Conservation (phyloP, 2,888 invertebrate genomes). For the Drosophila anceps region DNA sequence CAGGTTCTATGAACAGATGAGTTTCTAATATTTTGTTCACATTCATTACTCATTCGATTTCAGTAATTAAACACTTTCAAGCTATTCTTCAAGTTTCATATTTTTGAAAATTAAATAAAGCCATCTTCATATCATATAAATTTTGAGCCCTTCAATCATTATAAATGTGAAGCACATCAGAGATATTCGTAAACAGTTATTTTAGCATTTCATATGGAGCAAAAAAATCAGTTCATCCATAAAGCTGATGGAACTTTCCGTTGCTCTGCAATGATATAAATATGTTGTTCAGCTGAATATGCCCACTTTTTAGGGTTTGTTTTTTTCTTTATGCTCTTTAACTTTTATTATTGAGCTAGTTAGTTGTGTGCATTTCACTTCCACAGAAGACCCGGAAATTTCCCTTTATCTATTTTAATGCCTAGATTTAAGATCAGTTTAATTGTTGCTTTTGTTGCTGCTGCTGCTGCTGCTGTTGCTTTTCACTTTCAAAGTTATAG, state of each 20-base stretch:
- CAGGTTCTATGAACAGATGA: not conserved
- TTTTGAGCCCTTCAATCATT: not conserved
- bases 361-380: conserved; percentile 58
- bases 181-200: conserved; percentile 33
- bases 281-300: conserved; percentile 30
- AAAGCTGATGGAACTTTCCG: conserved; percentile 41
- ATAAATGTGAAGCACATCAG: not conserved
- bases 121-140: not conserved
- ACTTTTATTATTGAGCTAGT: conserved; percentile 56
- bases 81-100: not conserved
- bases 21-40: not conserved
- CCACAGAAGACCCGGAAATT: conserved; percentile 53
- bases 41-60: not conserved
- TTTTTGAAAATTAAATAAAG: not conserved
- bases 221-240: conserved; percentile 35
- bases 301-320: conserved; percentile 27
- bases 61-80: not conserved
- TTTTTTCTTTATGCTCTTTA: conserved; percentile 67
- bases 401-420: conserved; percentile 73
- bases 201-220: conserved; percentile 39
- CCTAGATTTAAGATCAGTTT: conserved; percentile 70
- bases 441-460: conserved; percentile 54
- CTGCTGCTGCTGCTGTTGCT: conserved; percentile 44
- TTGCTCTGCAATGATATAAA: conserved; percentile 26
- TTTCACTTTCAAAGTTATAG: conserved; percentile 70